A percentile compares a stretch with the other conserved stretches of the same genome.
Evolutionary conservation across 2,113 vertebrate species (phyloP).

Genomic region (Toxotes jaculatrix): DNA sequence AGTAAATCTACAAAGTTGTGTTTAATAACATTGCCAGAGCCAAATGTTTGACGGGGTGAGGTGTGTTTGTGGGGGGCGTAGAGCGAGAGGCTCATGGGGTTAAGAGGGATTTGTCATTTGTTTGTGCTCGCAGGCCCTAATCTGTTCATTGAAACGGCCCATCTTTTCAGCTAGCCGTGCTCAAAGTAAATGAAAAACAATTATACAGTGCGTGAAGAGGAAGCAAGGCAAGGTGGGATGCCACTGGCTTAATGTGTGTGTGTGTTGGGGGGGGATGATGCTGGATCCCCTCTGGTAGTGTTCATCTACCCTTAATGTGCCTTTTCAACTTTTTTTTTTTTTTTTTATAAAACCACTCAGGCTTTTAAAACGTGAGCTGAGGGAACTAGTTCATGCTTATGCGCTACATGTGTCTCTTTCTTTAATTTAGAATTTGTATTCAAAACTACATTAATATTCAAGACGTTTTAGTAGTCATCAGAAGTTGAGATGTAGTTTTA

Average conservation of each 20-base stretch:
- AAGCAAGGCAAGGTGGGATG: constrained; percentile 55
- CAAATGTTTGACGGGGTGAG: constrained; percentile 87
- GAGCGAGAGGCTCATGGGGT: constrained; percentile 89
- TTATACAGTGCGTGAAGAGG: constrained; percentile 81
- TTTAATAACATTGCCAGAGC: constrained; percentile 94
- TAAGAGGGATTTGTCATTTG: constrained; percentile 98
- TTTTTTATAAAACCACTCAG: constrained; percentile 23
- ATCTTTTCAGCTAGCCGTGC: constrained; percentile 90
- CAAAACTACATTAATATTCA: background rate
- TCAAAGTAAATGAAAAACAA: constrained; percentile 91
- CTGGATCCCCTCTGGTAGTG: constrained; percentile 37
- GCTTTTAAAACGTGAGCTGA: constrained; percentile 22
- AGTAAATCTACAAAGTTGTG: constrained; percentile 97
- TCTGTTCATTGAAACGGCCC: constrained; percentile 93
- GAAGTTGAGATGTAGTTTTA: background rate
- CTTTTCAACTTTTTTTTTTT: background rate
- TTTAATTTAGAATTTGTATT: background rate
- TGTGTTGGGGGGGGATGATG: background rate
- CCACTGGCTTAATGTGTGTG: constrained; percentile 76
- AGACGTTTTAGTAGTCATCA: background rate
- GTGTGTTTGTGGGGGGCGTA: constrained; percentile 82
- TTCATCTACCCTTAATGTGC: constrained; percentile 44
- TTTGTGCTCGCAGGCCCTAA: constrained; percentile 94
- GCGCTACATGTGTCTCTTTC: background rate
- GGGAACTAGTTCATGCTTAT: background rate